Evolutionary conservation across 2,888 invertebrate species (phyloP).

Genomic region (Lamproptera curius): DNA sequence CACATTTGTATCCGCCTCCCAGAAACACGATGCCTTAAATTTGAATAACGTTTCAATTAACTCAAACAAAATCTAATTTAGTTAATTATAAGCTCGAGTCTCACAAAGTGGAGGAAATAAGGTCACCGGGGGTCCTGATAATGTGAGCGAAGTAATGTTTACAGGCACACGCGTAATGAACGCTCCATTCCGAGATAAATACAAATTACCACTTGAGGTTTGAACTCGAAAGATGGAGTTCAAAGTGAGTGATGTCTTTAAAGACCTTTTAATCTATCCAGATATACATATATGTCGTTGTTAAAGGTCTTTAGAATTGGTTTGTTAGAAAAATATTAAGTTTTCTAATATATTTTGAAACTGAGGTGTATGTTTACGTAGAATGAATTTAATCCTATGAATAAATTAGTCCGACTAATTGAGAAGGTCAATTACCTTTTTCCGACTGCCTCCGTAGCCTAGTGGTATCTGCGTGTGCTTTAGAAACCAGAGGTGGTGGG

Average conservation of each 20-base stretch:
- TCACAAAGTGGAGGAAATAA: constrained; percentile 18
- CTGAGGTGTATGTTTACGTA: no score
- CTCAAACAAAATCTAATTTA: constrained; percentile 21
- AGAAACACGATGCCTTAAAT: constrained; percentile 19
- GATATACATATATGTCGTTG: constrained; percentile 8
- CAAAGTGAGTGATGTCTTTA: constrained; percentile 17
- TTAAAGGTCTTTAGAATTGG: no score
- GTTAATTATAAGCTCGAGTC: constrained; percentile 16
- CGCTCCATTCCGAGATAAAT: constrained; percentile 28
- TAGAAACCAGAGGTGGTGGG: no score
- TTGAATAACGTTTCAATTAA: constrained; percentile 21
- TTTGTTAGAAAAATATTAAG: no score
- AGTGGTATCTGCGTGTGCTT: no score
- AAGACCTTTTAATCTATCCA: no score
- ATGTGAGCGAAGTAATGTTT: constrained; percentile 12
- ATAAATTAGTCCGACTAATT: no score
- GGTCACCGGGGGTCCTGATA: constrained; percentile 8
- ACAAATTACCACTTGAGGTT: constrained; percentile 11
- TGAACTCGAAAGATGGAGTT: constrained; percentile 13
- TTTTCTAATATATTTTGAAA: no score
- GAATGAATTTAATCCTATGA: no score
- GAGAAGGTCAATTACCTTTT: no score
- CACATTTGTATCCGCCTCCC: constrained; percentile 1
- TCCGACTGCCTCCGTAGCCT: no score
- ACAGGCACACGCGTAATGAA: constrained; percentile 25